phyloP scores from a whole-genome alignment of 2,888 invertebrate species.

The Drosophila anceps region DNA sequence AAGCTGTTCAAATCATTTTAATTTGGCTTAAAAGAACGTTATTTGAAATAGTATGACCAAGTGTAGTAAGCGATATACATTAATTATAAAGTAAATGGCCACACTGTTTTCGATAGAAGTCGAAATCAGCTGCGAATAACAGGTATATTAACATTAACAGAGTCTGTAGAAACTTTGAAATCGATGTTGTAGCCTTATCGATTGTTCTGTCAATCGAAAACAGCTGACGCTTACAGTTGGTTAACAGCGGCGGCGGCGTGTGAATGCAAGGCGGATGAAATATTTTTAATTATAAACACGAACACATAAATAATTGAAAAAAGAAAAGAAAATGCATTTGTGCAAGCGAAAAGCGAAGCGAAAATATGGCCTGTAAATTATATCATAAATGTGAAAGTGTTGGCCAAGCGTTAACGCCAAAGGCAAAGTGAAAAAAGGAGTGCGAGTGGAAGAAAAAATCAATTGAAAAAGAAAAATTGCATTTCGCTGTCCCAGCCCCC shows the following conservation, averaged over 20 bases:
- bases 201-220: slow-evolving; percentile 37
- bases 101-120: not conserved
- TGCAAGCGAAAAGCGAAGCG: slow-evolving; percentile 66
- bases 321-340: slow-evolving; percentile 68
- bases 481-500: slow-evolving; percentile 63
- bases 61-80: no score
- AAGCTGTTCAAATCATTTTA: not conserved
- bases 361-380: slow-evolving; percentile 76
- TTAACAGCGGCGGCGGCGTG: slow-evolving; percentile 61
- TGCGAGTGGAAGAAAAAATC: slow-evolving; percentile 66
- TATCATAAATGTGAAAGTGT: slow-evolving; percentile 75
- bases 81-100: not conserved
- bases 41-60: not conserved
- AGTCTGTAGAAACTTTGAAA: not conserved
- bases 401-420: slow-evolving; percentile 45
- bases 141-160: slow-evolving; percentile 20
- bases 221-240: slow-evolving; percentile 58
- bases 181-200: slow-evolving; percentile 27
- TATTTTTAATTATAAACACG: slow-evolving; percentile 48
- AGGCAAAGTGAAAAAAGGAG: slow-evolving; percentile 63
- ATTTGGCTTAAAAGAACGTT: not conserved
- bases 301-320: slow-evolving; percentile 57
- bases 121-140: slow-evolving; percentile 32
- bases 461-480: slow-evolving; percentile 78
- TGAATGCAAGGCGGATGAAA: slow-evolving; percentile 45